A percentile compares a stretch with the other conserved stretches of the same genome.
These are phyloP conservation scores for Rhopalosiphum maidis DNA, from an alignment of 1,140 invertebrate species.

Conservation along the genomic window DNA sequence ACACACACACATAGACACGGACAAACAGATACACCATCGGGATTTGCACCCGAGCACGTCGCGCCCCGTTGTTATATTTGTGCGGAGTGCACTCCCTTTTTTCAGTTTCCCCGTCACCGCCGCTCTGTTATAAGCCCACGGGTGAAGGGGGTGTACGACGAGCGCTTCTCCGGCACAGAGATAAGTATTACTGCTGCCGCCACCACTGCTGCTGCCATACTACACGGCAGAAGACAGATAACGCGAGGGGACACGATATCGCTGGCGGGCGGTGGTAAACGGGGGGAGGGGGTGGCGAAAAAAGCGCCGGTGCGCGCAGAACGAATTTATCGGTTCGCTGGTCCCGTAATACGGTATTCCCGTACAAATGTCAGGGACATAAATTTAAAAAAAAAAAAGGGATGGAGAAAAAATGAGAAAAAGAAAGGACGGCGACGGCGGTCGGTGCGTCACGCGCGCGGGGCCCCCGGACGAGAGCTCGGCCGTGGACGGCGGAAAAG, in stretches of 20 bases:
- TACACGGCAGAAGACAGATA: slow-evolving; percentile 52
- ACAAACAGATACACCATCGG: neutral
- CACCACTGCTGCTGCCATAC: neutral
- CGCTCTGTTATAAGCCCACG: too few relatives aligned
- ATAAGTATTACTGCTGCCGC: slow-evolving; percentile 44
- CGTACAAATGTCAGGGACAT: slow-evolving; percentile 57
- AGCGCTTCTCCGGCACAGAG: slow-evolving; percentile 30
- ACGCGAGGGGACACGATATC: slow-evolving; percentile 30
- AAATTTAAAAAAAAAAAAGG: slow-evolving; percentile 41
- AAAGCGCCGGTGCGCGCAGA: slow-evolving; percentile 47
- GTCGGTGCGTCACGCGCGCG: neutral
- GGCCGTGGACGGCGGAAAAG: neutral
- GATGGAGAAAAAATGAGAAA: slow-evolving; percentile 11
- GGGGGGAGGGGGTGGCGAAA: slow-evolving; percentile 3
- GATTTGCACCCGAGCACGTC: slow-evolving; percentile 55
- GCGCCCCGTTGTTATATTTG: slow-evolving; percentile 10
- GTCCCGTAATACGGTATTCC: slow-evolving; percentile 57
- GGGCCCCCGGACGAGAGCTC: neutral
- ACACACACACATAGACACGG: neutral
- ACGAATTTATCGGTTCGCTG: slow-evolving; percentile 58
- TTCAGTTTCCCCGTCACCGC: neutral
- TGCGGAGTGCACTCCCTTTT: neutral
- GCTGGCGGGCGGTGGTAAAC: neutral
- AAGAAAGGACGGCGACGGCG: neutral
- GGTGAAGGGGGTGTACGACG: neutral